Percentiles rank a stretch among this genome's conserved stretches.
phyloP scores from a whole-genome alignment of 2,113 vertebrate genomes.

The Poecilia latipinna region DNA sequence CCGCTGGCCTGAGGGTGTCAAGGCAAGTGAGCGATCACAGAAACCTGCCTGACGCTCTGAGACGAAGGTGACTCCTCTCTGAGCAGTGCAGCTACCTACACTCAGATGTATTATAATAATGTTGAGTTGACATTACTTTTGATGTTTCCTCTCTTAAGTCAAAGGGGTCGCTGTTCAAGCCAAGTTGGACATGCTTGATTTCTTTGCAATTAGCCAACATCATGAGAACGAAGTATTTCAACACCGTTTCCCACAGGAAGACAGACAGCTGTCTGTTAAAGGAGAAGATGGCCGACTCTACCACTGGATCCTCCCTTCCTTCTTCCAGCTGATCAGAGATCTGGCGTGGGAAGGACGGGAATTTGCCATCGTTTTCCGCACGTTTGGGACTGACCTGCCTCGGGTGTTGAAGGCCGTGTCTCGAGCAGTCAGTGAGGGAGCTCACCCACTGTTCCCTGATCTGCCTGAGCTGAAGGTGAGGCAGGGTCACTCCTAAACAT shows the following conservation, averaged over 20 bases:
- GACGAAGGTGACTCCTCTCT: neutral
- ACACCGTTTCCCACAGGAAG: conserved; percentile 42
- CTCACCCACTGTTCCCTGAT: conserved; percentile 85
- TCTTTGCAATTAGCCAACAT: too few species aligned
- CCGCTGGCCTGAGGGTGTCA: conserved; percentile 79
- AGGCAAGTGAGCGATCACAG: conserved; percentile 38
- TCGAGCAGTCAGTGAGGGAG: conserved; percentile 76
- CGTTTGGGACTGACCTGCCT: conserved; percentile 86
- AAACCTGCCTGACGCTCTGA: neutral
- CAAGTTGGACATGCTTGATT: too few species aligned
- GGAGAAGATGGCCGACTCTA: conserved; percentile 80
- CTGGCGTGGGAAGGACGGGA: conserved; percentile 75
- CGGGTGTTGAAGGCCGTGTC: conserved; percentile 73
- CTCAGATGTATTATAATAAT: neutral
- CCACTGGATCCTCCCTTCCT: conserved; percentile 89
- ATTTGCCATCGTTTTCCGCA: conserved; percentile 86
- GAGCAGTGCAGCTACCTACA: neutral
- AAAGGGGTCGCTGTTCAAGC: neutral
- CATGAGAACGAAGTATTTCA: too few species aligned
- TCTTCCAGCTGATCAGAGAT: conserved; percentile 85
- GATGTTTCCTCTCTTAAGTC: too few species aligned
- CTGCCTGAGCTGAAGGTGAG: conserved; percentile 79
- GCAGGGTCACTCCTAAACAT: neutral
- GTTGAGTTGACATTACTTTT: neutral
- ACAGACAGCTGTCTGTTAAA: conserved; percentile 74